phyloP scores from a whole-genome alignment of 2,113 vertebrate species.

The Ciconia boyciana region DNA sequence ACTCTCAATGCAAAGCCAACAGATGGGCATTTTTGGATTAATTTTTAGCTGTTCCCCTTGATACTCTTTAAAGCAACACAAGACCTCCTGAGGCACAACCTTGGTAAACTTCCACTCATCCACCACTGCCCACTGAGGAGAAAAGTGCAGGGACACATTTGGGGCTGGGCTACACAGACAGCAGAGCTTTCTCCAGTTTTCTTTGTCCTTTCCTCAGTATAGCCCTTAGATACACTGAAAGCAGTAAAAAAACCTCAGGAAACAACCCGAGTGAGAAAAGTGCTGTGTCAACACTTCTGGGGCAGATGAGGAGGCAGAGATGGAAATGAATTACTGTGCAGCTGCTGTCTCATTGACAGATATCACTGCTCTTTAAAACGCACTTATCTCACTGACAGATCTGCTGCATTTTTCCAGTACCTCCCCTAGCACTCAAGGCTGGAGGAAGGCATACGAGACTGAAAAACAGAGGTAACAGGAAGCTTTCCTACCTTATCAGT shows the following conservation, averaged over 20 bases:
- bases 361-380: background rate
- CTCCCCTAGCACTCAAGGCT: background rate
- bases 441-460: rapidly evolving
- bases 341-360: slow-evolving; percentile 14
- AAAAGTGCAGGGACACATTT: rapidly evolving
- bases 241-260: background rate
- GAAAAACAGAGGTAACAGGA: rapidly evolving
- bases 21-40: background rate
- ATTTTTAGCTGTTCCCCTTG: background rate
- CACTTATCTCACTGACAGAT: background rate
- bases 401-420: background rate
- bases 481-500: background rate
- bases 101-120: background rate
- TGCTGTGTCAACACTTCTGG: background rate
- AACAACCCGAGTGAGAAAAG: background rate
- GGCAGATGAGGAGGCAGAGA: background rate
- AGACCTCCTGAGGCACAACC: background rate
- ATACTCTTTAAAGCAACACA: background rate
- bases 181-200: background rate
- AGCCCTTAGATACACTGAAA: background rate
- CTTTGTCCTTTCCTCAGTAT: background rate
- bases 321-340: background rate
- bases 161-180: background rate
- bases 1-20: background rate
- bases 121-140: background rate